phyloP scores from a whole-genome alignment of 2,113 vertebrate genomes.

The Lepidothrix coronata region DNA sequence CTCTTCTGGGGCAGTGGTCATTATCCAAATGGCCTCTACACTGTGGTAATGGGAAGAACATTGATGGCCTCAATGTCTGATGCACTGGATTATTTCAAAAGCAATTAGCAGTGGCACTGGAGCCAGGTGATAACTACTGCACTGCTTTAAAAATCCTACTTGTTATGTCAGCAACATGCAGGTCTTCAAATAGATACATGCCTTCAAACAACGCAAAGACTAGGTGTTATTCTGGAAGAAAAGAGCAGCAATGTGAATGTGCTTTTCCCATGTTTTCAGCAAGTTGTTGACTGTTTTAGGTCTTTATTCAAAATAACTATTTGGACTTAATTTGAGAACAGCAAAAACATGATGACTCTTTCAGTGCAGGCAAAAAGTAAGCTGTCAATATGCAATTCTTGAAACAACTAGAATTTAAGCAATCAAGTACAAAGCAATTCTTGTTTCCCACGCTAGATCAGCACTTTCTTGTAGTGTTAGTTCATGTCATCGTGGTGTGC shows the following conservation, averaged over 20 bases:
- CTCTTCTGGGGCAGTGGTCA: not conserved
- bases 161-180: not conserved
- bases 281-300: not conserved
- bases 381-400: not conserved
- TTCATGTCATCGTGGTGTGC: not conserved
- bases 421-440: not conserved
- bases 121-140: not conserved
- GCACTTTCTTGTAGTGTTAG: not conserved
- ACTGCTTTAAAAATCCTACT: not conserved
- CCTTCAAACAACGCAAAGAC: not conserved
- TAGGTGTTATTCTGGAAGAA: not conserved
- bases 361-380: not conserved
- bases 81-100: not conserved
- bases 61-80: not conserved
- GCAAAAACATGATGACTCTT: not conserved
- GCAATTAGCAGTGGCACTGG: fast-evolving
- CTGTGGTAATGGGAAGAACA: not conserved
- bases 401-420: not conserved
- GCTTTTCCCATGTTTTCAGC: not conserved
- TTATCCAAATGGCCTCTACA: not conserved
- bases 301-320: not conserved
- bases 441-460: constrained; percentile 18
- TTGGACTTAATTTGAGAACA: not conserved
- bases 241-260: not conserved
- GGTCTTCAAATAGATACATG: not conserved